Base-by-base conservation (phyloP, 37 sponge, comb jelly and placozoan genomes). In the Tethya wilhelma region DNA sequence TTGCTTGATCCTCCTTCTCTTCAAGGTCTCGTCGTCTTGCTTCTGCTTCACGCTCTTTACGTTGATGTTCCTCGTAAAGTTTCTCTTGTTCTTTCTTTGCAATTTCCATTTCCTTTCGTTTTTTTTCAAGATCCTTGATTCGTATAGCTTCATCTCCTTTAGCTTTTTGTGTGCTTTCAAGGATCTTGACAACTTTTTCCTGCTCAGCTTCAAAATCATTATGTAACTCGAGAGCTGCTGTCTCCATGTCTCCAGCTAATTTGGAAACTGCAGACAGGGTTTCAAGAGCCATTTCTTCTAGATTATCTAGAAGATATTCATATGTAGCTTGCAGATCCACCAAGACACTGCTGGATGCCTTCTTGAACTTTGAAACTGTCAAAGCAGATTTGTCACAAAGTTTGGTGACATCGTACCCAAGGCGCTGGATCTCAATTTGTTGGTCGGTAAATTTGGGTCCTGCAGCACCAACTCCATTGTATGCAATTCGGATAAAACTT, bases 331-430 rank as follows among this genome's bases (percentile, higher is more conserved):
- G 79, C 36, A 89, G 62, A 38, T 71, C 71, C 0, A 4, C 59
- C 17, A 89, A 38, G 67, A 89, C 67, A 26, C 49, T 84, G 33
- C 59, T 29, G 31, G 84, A 78, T 1, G 84, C 79, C 31, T 38
- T 22, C 75, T 79, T 83, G 59, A 84, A 89, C 38, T 79, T 78
- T 2, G 73, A 40, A 38, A 83, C 70, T n/a, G 90, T 83, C n/a
- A 84, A 8, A 26, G 84, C 90, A 0, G 84, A 84, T 39, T 78
- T 83, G 45, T 83, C 90, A 33, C 90, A 89, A 22, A 89, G 90
- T 62, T 45, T 89, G 7, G 90, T 83, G 8, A 89, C 63, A 33
- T 89, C 75, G 49, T 73, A 84, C 2, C 90, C 90, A 55, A 89
- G 59, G 0, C 40, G 46, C 41, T 75, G 79, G 3, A 89, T 62